phyloP scores from a whole-genome alignment of 2,888 invertebrate species.

The Selenia dentaria region DNA sequence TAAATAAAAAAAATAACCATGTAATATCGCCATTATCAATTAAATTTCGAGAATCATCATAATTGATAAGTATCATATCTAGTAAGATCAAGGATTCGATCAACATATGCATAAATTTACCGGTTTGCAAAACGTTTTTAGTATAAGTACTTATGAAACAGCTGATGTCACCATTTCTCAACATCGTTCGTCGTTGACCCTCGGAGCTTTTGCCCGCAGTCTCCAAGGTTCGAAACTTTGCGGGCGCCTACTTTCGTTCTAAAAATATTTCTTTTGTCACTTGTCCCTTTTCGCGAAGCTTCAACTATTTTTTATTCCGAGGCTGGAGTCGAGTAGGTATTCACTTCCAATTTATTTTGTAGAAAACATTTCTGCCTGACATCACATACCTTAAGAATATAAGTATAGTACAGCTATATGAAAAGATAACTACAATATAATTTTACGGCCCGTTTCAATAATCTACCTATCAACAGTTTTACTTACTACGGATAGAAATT shows the following conservation, averaged over 20 bases:
- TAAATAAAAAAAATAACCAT: no score
- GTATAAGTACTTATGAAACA: neutral
- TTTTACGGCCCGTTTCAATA: no score
- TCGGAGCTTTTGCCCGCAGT: slow-evolving; percentile 23
- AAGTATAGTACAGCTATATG: no score
- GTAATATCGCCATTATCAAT: no score
- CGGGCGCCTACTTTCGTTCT: slow-evolving; percentile 30
- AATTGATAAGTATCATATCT: no score
- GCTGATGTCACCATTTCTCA: slow-evolving; percentile 4
- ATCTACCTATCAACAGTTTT: no score
- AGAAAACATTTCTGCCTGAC: neutral
- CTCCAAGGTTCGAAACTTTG: slow-evolving; percentile 38
- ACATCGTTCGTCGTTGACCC: slow-evolving; percentile 15
- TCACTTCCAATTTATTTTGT: neutral
- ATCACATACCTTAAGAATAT: neutral
- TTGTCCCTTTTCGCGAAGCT: slow-evolving; percentile 11
- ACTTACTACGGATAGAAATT: no score
- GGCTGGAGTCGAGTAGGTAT: neutral
- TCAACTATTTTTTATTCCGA: neutral
- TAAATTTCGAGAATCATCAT: no score
- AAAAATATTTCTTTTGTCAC: slow-evolving; percentile 32
- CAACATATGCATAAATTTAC: no score
- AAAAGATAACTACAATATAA: no score
- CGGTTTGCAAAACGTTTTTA: neutral
- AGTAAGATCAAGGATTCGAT: no score